Conservation (phyloP, 2,113 vertebrate species). For the Tor tambroides region DNA sequence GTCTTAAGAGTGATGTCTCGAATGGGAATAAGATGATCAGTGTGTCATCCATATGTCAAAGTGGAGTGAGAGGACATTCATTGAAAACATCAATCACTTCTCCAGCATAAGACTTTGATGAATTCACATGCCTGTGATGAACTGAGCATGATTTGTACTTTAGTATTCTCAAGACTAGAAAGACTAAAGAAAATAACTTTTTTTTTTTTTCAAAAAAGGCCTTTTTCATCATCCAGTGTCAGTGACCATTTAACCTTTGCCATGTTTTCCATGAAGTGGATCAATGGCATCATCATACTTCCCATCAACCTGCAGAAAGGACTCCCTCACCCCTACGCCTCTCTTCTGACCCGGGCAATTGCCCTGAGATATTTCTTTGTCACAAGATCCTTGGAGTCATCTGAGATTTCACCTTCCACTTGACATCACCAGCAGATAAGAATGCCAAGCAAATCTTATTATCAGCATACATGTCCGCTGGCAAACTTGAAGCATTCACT, state of each 20-base stretch:
- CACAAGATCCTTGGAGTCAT: not conserved
- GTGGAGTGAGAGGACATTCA: slow-evolving; percentile 27
- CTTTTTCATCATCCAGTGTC: not conserved
- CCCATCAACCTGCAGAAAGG: not conserved
- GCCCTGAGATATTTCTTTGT: slow-evolving; percentile 33
- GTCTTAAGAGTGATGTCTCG: slow-evolving; percentile 32
- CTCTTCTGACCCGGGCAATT: not conserved
- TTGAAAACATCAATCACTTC: slow-evolving; percentile 52
- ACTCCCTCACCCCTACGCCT: not conserved
- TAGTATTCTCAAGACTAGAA: not conserved
- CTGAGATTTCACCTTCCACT: slow-evolving; percentile 37
- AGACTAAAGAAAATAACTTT: not conserved
- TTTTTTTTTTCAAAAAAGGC: too few relatives aligned
- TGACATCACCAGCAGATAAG: not conserved
- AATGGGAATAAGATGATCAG: slow-evolving; percentile 43
- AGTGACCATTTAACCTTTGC: slow-evolving; percentile 7
- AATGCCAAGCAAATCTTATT: not conserved
- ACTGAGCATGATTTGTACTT: not conserved
- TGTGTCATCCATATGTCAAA: slow-evolving; percentile 51
- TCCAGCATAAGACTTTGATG: slow-evolving; percentile 43
- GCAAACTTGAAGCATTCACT: not conserved
- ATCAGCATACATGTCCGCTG: not conserved
- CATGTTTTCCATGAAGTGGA: slow-evolving; percentile 12
- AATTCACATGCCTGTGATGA: slow-evolving; percentile 31
- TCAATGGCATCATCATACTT: not conserved